Evolutionary conservation across 2,113 vertebrate genomes (phyloP).

Genomic region (Bettongia penicillata): DNA sequence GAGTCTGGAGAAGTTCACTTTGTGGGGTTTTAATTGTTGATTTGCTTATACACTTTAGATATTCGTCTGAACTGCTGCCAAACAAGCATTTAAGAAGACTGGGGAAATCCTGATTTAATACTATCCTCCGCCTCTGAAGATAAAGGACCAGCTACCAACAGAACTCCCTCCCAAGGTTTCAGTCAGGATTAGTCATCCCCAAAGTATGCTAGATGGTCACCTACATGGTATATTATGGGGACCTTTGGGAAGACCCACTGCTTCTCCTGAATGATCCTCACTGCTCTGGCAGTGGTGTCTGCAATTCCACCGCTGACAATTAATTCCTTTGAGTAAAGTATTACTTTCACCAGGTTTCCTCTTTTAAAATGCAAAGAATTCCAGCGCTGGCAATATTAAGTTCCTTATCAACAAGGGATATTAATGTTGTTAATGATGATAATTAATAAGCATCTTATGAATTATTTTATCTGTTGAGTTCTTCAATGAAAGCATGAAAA

Average conservation of each 20-base stretch:
- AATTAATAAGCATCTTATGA: not conserved
- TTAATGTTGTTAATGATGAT: not conserved
- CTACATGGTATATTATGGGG: constrained; percentile 2
- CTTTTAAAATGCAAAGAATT: not conserved
- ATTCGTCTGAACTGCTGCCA: constrained; percentile 63
- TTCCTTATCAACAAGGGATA: not conserved
- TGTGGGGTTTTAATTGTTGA: constrained; percentile 12
- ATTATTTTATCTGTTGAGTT: not conserved
- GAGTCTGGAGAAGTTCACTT: not conserved
- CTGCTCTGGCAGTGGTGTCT: not conserved
- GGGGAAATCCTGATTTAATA: constrained; percentile 56
- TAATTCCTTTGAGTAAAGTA: not conserved
- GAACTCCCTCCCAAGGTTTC: constrained; percentile 42
- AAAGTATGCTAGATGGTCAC: constrained; percentile 36
- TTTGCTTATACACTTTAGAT: constrained; percentile 35
- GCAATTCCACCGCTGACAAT: not conserved
- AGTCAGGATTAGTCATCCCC: not conserved
- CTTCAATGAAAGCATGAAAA: not conserved
- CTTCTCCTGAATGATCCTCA: not conserved
- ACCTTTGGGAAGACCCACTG: not conserved
- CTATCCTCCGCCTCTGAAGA: not conserved
- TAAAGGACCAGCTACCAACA: constrained; percentile 51
- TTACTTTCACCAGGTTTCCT: not conserved
- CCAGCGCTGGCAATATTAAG: not conserved
- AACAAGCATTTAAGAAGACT: constrained; percentile 52